Base-by-base conservation (phyloP, 2,888 invertebrate species). In the Hypselothyrea guttata region DNA sequence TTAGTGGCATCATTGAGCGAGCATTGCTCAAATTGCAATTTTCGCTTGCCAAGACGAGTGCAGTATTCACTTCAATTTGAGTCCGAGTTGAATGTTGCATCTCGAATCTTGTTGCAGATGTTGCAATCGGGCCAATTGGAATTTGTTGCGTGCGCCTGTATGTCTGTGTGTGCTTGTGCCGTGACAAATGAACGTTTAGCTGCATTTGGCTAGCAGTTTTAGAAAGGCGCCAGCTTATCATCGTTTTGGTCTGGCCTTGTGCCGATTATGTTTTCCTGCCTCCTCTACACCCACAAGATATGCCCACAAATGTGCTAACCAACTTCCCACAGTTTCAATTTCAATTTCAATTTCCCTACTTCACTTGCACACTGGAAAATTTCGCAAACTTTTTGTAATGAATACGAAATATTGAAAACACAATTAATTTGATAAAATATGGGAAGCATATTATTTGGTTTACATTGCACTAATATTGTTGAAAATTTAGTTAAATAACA, bases 101-200 rank as follows among this genome's bases (percentile, higher is more conserved):
- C 13, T 35, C 16, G 37, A n/a, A 15, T 37, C 18, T n/a, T 0
- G 37, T 9, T 37, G 16, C 16, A n/a, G 9, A 54, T 63, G 63
- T 73, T 63, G 73, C 70, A 73, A 70, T 54, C 42, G 33, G 12
- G 49, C n/a, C 37, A 27, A 16, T 46, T 63, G 47, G 48, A 57
- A 71, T 59, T 49, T 61, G 11, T 38, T 57, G 48, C 47, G 45
- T 57, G 18, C 41, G 48, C 5, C 16, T 5, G 22, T 22, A 5
- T 51, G 40, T 33, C 34, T 54, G 22, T 54, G 12, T 51, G 40
- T 33, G 37, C 51, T 16, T 54, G 11, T 72, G 60, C 45, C 78
- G 74, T 83, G 84, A 79, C 81, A 78, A 83, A 79, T 73, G 70
- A 65, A 46, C 64, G 52, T 76, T 38, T 18, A 8, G 18, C 16